These are phyloP conservation scores for Artibeus lituratus DNA, from an alignment of 2,797 vertebrate genomes.

Conservation along the genomic window DNA sequence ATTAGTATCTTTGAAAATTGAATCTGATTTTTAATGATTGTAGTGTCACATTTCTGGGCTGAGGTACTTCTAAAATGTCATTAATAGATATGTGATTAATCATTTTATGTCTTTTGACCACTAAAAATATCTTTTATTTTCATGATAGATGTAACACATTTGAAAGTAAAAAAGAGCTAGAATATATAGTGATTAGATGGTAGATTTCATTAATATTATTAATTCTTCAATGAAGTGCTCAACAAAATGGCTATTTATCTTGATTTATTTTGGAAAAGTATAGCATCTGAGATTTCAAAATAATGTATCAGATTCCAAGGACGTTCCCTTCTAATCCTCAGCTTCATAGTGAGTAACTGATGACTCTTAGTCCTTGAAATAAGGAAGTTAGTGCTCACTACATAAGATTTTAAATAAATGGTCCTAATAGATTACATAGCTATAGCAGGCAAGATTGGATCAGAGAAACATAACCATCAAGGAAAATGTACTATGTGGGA, in stretches of 20 bases:
- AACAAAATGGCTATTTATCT: conserved; percentile 35
- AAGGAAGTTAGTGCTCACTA: not conserved
- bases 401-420: not conserved
- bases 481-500: not conserved
- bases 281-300: not conserved
- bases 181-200: conserved; percentile 75
- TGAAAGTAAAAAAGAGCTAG: conserved; percentile 75
- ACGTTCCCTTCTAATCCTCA: not conserved
- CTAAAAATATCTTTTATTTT: conserved; percentile 82
- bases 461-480: not conserved
- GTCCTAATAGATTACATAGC: not conserved
- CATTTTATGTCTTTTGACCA: conserved; percentile 82
- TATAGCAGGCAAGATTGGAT: not conserved
- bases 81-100: conserved; percentile 81
- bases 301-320: not conserved
- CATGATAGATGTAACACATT: conserved; percentile 82
- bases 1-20: conserved; percentile 84
- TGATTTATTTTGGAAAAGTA: conserved; percentile 14
- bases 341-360: not conserved
- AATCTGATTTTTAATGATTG: conserved; percentile 85
- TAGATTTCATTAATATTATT: conserved; percentile 75
- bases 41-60: conserved; percentile 81
- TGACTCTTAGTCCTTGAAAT: not conserved
- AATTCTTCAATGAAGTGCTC: conserved; percentile 65
- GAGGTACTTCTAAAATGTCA: conserved; percentile 83